Conservation (phyloP, 2,113 vertebrate genomes). For the Labeo catla region DNA sequence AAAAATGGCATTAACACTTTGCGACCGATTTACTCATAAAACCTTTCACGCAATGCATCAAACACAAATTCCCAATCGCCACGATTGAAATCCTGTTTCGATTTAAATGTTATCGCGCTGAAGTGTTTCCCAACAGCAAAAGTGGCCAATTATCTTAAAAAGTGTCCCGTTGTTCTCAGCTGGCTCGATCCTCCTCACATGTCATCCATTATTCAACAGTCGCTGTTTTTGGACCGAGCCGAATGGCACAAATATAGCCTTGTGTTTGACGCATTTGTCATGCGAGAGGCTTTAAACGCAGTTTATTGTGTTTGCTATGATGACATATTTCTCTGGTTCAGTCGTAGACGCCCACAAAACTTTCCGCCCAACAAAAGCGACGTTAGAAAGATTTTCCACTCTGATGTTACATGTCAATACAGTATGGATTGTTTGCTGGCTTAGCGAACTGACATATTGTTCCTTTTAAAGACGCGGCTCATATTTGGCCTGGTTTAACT, state of each 20-base stretch:
- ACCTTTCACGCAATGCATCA: not conserved
- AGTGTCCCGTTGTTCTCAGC: not conserved
- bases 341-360: not conserved
- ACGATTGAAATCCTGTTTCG: not conserved
- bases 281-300: not conserved
- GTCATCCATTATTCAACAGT: not conserved
- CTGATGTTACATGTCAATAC: not conserved
- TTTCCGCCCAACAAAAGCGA: not conserved
- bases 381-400: not conserved
- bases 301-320: slow-evolving; percentile 10
- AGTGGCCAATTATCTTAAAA: slow-evolving; percentile 5
- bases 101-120: not conserved
- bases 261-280: not conserved
- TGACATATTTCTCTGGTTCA: not conserved
- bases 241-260: not conserved
- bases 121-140: not conserved
- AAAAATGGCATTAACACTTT: not conserved
- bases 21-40: not conserved
- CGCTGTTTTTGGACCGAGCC: not conserved
- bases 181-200: not conserved
- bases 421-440: not conserved
- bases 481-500: slow-evolving; percentile 46
- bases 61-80: not conserved
- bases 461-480: slow-evolving; percentile 60
- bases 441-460: slow-evolving; percentile 58